Evolutionary conservation across 1,140 invertebrate genomes (phyloP).

Genomic region (Zaprionus nigranus): DNA sequence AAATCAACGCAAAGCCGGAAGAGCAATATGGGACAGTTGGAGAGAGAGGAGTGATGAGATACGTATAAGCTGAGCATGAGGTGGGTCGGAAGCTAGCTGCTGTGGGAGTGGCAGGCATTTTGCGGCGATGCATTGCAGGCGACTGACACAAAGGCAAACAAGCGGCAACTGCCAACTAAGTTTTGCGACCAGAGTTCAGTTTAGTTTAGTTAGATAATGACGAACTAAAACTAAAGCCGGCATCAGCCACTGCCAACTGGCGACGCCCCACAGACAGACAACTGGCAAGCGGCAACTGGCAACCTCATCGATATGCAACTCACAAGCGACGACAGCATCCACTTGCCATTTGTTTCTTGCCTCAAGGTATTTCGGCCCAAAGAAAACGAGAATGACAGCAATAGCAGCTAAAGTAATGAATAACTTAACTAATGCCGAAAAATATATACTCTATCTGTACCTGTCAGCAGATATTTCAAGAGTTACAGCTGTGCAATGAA

Average conservation of each 20-base stretch:
- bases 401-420: neutral
- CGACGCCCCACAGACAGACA: constrained; percentile 14
- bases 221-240: constrained; percentile 71
- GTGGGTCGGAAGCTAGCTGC: neutral
- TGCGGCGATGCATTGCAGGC: constrained; percentile 4
- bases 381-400: neutral
- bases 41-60: neutral
- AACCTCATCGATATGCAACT: constrained; percentile 78
- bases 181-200: constrained; percentile 55
- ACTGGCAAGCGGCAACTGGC: constrained; percentile 27
- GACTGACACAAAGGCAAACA: constrained; percentile 71
- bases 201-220: constrained; percentile 75
- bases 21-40: constrained; percentile 19
- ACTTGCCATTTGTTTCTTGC: constrained; percentile 31
- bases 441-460: neutral
- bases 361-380: constrained; percentile 12
- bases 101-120: constrained; percentile 10
- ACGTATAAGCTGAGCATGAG: neutral
- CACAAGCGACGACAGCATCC: constrained; percentile 44
- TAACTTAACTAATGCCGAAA: neutral
- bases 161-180: constrained; percentile 67
- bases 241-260: constrained; percentile 37
- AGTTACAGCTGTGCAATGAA: neutral
- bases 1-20: constrained; percentile 72
- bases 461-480: no score